Evolutionary conservation across 1,140 invertebrate genomes (phyloP).

Genomic region (Drosophila oshimai): DNA sequence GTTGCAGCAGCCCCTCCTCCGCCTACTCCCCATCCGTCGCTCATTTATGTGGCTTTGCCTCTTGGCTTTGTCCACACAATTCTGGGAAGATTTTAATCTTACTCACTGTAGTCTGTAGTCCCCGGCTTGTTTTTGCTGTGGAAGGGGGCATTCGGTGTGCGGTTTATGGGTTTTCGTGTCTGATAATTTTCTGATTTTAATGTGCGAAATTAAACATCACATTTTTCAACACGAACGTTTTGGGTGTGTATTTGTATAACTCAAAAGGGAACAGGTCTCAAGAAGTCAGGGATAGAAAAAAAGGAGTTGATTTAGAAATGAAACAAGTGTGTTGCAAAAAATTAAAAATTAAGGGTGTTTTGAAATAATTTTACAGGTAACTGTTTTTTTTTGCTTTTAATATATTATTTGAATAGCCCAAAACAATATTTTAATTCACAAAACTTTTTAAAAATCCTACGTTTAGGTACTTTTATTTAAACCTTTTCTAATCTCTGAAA

Average conservation of each 20-base stretch:
- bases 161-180: conserved; percentile 80
- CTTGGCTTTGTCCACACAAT: conserved; percentile 67
- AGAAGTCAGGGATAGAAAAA: not conserved
- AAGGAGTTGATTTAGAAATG: not conserved
- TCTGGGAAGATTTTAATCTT: conserved; percentile 82
- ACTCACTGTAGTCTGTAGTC: conserved; percentile 46
- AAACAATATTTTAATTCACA: no score
- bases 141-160: conserved; percentile 62
- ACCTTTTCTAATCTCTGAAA: not conserved
- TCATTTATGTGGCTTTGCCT: conserved; percentile 69
- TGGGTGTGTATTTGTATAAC: conserved; percentile 33
- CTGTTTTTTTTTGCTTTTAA: not conserved
- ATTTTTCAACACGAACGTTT: conserved; percentile 82
- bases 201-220: conserved; percentile 83
- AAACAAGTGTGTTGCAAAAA: not conserved
- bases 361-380: not conserved
- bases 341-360: no score
- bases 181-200: conserved; percentile 83
- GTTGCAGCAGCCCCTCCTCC: conserved; percentile 14
- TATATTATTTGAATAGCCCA: no score
- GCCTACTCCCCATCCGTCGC: conserved; percentile 2
- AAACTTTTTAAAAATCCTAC: no score
- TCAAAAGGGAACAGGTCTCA: conserved; percentile 31
- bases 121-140: conserved; percentile 7
- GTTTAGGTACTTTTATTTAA: no score